Base-by-base conservation (phyloP, 2,797 vertebrate species). In the Helostoma temminkii region DNA sequence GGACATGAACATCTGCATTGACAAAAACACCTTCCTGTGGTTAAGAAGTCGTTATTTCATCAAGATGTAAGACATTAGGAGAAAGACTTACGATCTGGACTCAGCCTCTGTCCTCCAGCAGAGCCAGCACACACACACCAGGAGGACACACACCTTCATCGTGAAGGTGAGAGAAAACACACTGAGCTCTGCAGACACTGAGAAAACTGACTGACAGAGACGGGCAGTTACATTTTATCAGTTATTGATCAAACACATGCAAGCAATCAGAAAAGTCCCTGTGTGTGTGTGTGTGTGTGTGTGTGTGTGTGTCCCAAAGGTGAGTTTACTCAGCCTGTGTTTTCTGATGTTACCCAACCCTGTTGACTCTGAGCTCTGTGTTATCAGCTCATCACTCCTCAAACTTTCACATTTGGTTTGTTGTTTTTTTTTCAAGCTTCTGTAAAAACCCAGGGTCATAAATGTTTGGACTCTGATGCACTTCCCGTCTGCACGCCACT, bases 141-240 rank as follows among this genome's bases (percentile, higher is more conserved):
- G 73, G 56, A 89, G 53, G 26, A 84, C 63, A 8, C 36, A 66
- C 72, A 74, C 45, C 66, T 78, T 88, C 89, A 89, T 91, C 61
- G 64, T 80, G 81, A 34, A 25, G 32, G 21, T 8, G 43, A 28
- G 22, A 36, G 18, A 9, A 47, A n/a, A 49, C 47, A 46, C 52
- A 67, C 15, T 18, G 24, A 66, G 47, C 59, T 58, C 43, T n/a
- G 22, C 46, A 56, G 65, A 46, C 45, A 15, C 34, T 59, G 30
- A 67, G 34, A 42, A 1, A 2, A 41, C 42, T 9, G 25, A 30
- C 7, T 0, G n/a, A 9, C 42, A 5, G 9, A 2, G 1, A 14
- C 32, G 18, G 24, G 26, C 4, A 65, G 7, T 11, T 4, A 3
- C 6, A 15, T 37, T 46, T 55, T 6, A 63, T 59, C 15, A 24